These are phyloP conservation scores for Melanerpes formicivorus DNA, from an alignment of 2,113 vertebrate species.

Conservation along the genomic window DNA sequence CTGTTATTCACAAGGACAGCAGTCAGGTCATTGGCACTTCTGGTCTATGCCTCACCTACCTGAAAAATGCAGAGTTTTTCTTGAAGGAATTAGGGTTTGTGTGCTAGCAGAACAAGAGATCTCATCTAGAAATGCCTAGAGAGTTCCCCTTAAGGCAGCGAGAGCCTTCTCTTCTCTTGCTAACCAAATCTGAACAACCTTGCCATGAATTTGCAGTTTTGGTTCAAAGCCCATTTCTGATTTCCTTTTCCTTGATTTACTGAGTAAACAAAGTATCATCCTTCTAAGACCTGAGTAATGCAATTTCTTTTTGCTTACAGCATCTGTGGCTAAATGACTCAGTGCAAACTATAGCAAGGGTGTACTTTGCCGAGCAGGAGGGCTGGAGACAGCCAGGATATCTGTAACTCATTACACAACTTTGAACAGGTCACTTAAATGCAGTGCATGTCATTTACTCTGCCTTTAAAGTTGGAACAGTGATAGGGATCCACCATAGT, in stretches of 20 bases:
- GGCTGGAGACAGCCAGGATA: neutral
- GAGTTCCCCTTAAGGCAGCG: neutral
- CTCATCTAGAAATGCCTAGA: neutral
- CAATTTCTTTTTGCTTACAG: constrained; percentile 20
- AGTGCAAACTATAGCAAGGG: neutral
- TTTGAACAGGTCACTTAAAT: neutral
- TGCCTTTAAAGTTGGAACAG: neutral
- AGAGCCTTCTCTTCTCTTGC: neutral
- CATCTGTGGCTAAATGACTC: constrained; percentile 22
- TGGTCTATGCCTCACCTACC: neutral
- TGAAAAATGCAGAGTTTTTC: neutral
- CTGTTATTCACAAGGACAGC: neutral
- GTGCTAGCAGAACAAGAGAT: neutral
- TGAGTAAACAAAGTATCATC: neutral
- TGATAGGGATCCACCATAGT: neutral
- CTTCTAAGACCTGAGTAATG: constrained; percentile 5
- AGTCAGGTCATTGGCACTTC: neutral
- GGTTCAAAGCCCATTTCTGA: constrained; percentile 21
- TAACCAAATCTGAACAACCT: neutral
- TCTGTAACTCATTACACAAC: neutral
- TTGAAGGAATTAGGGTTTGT: neutral
- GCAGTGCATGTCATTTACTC: neutral
- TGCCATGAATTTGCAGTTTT: constrained; percentile 24
- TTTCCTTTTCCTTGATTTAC: constrained; percentile 32
- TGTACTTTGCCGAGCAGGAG: neutral